A percentile compares a stretch with the other conserved stretches of the same genome.
Evolutionary conservation across 2,888 invertebrate genomes (phyloP).

Genomic region (Eupithecia subfuscata): DNA sequence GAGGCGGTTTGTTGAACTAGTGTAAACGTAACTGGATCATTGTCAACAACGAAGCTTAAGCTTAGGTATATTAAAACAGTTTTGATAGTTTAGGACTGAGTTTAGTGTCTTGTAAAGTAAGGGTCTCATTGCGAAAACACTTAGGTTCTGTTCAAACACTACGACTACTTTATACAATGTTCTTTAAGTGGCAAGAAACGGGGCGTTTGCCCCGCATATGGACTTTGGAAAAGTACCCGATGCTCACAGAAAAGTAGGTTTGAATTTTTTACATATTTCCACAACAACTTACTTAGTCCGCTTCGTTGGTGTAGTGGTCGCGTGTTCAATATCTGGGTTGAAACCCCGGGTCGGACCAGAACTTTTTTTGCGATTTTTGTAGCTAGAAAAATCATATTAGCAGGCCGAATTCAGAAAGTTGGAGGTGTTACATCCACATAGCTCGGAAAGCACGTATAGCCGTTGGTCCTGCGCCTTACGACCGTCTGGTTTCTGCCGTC

Average conservation of each 20-base stretch:
- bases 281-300: no score
- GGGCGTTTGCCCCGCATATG: neutral
- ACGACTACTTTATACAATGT: neutral
- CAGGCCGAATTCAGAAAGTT: no score
- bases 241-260: neutral
- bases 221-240: neutral
- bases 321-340: no score
- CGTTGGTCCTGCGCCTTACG: no score
- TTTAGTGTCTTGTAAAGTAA: slow-evolving; percentile 15
- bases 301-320: no score
- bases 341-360: no score
- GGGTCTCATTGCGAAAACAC: neutral
- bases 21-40: slow-evolving; percentile 18
- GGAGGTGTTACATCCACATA: no score
- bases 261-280: neutral
- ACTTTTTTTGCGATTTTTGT: no score
- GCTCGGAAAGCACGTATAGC: no score
- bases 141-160: slow-evolving; percentile 1
- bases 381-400: no score
- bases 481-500: no score
- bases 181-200: neutral
- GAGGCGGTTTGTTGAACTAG: neutral
- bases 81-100: slow-evolving; percentile 30
- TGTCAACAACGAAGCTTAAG: slow-evolving; percentile 4
- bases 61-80: slow-evolving; percentile 16